phyloP scores from a whole-genome alignment of 2,797 vertebrate species.

The Kryptolebias ocellatus region DNA sequence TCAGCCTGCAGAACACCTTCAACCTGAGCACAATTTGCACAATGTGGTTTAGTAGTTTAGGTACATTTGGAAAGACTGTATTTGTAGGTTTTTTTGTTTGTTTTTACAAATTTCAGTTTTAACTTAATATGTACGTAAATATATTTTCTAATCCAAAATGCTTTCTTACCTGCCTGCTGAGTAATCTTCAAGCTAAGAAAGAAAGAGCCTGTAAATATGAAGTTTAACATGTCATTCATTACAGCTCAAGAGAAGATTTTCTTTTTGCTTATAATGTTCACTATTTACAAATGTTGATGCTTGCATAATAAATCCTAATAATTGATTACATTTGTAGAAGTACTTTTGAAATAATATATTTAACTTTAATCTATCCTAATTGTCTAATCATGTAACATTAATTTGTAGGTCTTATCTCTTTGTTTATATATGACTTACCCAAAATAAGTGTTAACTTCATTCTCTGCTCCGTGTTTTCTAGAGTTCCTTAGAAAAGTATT shows the following conservation, averaged over 20 bases:
- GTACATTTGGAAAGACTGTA: too few relatives aligned
- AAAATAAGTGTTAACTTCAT: not conserved
- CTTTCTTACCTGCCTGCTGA: constrained; percentile 2
- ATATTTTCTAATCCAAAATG: too few relatives aligned
- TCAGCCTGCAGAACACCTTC: too few relatives aligned
- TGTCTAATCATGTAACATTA: not conserved
- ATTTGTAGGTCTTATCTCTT: not conserved
- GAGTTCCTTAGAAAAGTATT: not conserved
- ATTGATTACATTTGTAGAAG: not conserved
- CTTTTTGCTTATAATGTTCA: too few relatives aligned
- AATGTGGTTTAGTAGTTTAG: too few relatives aligned
- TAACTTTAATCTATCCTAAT: not conserved
- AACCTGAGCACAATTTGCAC: too few relatives aligned
- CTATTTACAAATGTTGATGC: too few relatives aligned
- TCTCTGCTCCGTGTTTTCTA: not conserved
- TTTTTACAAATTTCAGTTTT: too few relatives aligned
- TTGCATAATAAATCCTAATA: too few relatives aligned
- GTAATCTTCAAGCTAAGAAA: not conserved
- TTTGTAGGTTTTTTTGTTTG: too few relatives aligned
- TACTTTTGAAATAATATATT: not conserved
- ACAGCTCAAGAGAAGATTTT: not conserved
- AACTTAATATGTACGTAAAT: too few relatives aligned
- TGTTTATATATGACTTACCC: constrained; percentile 2
- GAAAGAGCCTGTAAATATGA: not conserved
- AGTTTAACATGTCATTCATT: not conserved